Evolutionary conservation across 2,113 vertebrate genomes (phyloP).

Genomic region (Eptesicus fuscus): DNA sequence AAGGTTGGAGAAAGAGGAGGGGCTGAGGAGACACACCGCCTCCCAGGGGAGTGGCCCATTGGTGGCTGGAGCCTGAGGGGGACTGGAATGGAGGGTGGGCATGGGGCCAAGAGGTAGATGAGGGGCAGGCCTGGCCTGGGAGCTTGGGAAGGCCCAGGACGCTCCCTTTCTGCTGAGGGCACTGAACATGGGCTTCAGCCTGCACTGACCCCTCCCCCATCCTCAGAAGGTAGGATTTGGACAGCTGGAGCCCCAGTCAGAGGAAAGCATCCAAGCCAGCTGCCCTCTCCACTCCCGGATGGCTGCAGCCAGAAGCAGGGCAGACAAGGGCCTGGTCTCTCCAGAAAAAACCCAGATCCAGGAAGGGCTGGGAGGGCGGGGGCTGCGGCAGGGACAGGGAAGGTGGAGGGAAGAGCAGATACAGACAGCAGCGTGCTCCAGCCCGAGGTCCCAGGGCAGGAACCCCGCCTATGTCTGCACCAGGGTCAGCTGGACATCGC

Average conservation of each 20-base stretch:
- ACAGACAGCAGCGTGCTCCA: rapidly evolving
- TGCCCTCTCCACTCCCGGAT: rapidly evolving
- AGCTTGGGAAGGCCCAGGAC: background rate
- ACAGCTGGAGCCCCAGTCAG: background rate
- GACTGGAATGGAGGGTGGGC: background rate
- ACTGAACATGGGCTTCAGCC: background rate
- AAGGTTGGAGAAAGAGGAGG: background rate
- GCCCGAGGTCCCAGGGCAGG: background rate
- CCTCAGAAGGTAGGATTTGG: rapidly evolving
- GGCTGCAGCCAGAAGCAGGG: background rate
- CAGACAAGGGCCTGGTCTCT: background rate
- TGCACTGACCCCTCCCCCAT: no score
- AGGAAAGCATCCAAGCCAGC: background rate
- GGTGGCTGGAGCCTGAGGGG: background rate
- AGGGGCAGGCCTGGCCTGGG: no score
- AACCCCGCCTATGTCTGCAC: background rate
- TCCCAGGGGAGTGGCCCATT: background rate
- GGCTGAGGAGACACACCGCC: rapidly evolving
- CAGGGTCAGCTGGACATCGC: no score
- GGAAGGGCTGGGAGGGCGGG: background rate
- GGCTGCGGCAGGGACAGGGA: background rate
- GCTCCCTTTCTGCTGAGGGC: background rate
- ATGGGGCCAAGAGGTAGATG: background rate
- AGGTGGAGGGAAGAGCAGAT: background rate
- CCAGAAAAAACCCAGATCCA: background rate